phyloP scores from a whole-genome alignment of 2,113 vertebrate species.

The Toxostoma redivivum region DNA sequence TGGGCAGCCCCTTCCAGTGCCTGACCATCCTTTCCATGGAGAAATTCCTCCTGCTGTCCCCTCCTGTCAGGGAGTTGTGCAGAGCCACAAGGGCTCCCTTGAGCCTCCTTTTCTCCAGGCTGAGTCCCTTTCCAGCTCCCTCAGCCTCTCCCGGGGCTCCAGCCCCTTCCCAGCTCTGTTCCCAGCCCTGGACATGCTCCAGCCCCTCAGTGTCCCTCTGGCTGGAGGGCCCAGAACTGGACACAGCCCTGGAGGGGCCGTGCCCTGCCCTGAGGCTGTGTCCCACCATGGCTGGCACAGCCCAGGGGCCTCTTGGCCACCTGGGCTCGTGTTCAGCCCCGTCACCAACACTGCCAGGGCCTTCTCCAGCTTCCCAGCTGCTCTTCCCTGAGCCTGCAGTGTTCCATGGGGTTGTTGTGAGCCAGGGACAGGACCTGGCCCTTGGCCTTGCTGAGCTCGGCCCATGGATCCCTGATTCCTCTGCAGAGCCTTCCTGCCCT shows the following conservation, averaged over 20 bases:
- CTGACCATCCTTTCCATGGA: not conserved
- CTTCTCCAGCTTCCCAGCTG: not conserved
- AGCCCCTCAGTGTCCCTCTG: not conserved
- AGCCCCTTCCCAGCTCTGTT: not conserved
- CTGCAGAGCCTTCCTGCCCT: not conserved
- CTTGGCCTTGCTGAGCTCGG: not conserved
- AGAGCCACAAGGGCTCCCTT: not conserved
- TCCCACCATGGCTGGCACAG: not conserved
- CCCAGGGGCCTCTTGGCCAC: not conserved
- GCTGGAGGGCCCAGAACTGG: not conserved
- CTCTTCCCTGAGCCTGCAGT: not conserved
- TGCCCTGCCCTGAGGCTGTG: not conserved
- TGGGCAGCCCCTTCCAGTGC: not conserved
- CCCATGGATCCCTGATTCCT: not conserved
- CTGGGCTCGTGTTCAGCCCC: not conserved
- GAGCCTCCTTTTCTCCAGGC: not conserved
- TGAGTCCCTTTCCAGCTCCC: not conserved
- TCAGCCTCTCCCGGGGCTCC: no score
- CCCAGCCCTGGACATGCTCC: not conserved
- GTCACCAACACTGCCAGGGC: not conserved
- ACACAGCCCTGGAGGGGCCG: not conserved
- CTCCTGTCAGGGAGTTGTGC: not conserved
- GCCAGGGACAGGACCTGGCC: not conserved
- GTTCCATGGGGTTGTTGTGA: not conserved
- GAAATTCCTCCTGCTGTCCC: not conserved